Evolutionary conservation across 2,888 invertebrate genomes (phyloP).

Genomic region (Lepidochrysops patricia): DNA sequence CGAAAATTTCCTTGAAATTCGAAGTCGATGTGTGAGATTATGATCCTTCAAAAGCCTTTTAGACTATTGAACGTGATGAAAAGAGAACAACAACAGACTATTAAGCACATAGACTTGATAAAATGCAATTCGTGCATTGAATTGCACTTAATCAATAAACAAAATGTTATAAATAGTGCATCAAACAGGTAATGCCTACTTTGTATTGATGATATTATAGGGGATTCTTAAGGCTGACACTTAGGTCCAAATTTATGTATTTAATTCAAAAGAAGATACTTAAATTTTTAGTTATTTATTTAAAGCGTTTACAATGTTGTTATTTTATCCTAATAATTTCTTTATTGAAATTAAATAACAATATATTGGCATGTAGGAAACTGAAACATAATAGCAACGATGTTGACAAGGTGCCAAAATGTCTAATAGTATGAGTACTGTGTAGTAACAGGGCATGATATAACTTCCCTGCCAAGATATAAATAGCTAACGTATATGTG

Average conservation of each 20-base stretch:
- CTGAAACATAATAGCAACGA: slow-evolving; percentile 4
- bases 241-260: background rate
- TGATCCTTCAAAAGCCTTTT: background rate
- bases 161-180: background rate
- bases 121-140: background rate
- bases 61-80: background rate
- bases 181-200: background rate
- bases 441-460: slow-evolving; percentile 10
- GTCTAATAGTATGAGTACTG: background rate
- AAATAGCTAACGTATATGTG: slow-evolving; percentile 8
- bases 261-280: background rate
- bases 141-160: background rate
- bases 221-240: background rate
- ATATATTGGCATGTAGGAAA: slow-evolving; percentile 4
- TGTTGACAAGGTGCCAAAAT: slow-evolving; percentile 2
- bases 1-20: background rate
- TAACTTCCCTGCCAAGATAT: slow-evolving; percentile 9
- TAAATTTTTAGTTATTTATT: background rate
- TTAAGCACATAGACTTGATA: background rate
- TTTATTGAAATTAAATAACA: background rate
- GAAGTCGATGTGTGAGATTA: background rate
- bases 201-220: background rate
- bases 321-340: background rate
- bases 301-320: background rate
- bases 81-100: background rate